Conservation (phyloP, 2,797 vertebrate genomes). For the Enteromius paludinosus region DNA sequence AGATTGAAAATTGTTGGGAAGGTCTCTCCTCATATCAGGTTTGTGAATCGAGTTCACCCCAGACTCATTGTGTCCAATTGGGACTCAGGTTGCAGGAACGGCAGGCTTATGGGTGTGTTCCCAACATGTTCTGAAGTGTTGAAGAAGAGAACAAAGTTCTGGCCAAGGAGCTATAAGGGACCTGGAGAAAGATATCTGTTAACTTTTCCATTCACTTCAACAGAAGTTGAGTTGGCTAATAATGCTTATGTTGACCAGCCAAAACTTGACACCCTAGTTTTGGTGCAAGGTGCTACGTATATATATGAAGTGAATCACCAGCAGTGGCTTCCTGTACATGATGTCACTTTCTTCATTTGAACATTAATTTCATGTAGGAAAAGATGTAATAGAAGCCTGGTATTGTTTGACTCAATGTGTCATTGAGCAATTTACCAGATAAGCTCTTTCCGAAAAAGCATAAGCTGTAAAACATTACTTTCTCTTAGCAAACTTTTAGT, state of each 20-base stretch:
- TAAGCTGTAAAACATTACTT: not conserved
- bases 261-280: not conserved
- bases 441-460: not conserved
- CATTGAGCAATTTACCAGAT: not conserved
- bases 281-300: not conserved
- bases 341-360: conserved; percentile 6
- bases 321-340: not conserved
- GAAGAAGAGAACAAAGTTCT: conserved; percentile 16
- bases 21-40: conserved; percentile 31
- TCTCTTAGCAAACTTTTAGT: not conserved
- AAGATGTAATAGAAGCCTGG: not conserved
- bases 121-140: conserved; percentile 10
- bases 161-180: not conserved
- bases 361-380: not conserved
- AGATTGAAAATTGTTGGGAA: conserved; percentile 19
- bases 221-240: not conserved
- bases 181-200: not conserved
- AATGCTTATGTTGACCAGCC: not conserved
- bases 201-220: not conserved
- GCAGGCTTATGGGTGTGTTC: not conserved
- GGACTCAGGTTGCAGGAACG: conserved; percentile 7
- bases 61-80: conserved; percentile 18
- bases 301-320: not conserved
- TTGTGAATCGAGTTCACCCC: not conserved
- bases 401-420: not conserved